Conservation (phyloP, 2,797 vertebrate species). For the Alosa sapidissima region DNA sequence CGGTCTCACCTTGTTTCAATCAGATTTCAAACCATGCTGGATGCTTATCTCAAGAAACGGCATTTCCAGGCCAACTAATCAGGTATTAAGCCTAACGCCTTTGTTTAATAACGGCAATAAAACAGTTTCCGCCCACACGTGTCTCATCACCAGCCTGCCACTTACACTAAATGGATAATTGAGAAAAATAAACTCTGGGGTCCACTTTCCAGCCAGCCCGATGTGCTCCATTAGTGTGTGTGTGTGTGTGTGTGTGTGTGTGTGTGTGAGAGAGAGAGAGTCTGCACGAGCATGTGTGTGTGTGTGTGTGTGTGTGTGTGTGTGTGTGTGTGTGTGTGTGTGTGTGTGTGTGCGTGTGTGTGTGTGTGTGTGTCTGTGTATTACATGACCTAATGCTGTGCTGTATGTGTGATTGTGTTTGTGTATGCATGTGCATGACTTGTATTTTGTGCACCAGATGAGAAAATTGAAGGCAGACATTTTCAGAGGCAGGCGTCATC, state of each 20-base stretch:
- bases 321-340: slow-evolving; percentile 17
- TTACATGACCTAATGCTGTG: background rate
- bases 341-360: slow-evolving; percentile 23
- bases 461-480: slow-evolving; percentile 55
- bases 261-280: background rate
- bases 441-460: background rate
- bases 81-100: slow-evolving; percentile 66
- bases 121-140: slow-evolving; percentile 69
- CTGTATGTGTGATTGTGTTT: background rate
- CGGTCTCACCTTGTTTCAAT: slow-evolving; percentile 38
- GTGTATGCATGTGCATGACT: slow-evolving; percentile 24
- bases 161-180: slow-evolving; percentile 79
- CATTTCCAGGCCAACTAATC: slow-evolving; percentile 57
- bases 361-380: background rate
- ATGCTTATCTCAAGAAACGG: slow-evolving; percentile 30
- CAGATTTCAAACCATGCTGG: slow-evolving; percentile 37
- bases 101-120: slow-evolving; percentile 69
- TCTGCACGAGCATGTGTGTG: background rate
- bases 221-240: slow-evolving; percentile 17
- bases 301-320: slow-evolving; percentile 1
- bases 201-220: slow-evolving; percentile 49
- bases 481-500: slow-evolving; percentile 59
- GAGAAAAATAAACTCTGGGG: slow-evolving; percentile 79
- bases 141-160: slow-evolving; percentile 72
- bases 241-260: slow-evolving; percentile 23